Evolutionary conservation across 2,888 invertebrate species (phyloP), one percentile per base, ranked within the genome.

Genomic region (Morpho achilles): DNA sequence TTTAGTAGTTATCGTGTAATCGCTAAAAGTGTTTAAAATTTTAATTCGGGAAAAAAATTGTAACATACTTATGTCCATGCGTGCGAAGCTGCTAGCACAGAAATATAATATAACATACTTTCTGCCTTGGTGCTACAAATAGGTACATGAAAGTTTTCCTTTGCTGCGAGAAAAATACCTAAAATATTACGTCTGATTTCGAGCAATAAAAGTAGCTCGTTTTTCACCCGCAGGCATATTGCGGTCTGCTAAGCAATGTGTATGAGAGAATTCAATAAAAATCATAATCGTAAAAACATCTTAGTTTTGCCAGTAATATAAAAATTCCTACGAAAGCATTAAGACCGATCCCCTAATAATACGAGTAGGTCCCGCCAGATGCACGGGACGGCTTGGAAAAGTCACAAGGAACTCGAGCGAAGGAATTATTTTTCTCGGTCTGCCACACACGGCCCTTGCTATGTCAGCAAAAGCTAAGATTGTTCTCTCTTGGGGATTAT

Each of bases 361-460:
- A 16, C 16, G 16, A 16, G 16, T 16, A 87, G 82, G 87, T 78
- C 80, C 83, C 87, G 89, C 87, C 90, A 89, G 88, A 88, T 90
- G 90, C 85, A 87, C 83, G 84, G 83, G 86, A 89, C 88, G 87
- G 83, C 78, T 79, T 84, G 86, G 87, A 87, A 88, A 89, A 89
- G 86, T 89, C 87, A 86, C 87, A 80, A 85, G 80, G 77, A 82
- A 84, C 81, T 87, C 87, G 82, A 87, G 86, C 89, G 88, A 77
- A 73, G 81, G 82, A 87, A 89, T 90, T 82, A 87, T 87, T 89
- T 89, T 87, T 89, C 87, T 88, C 89, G 89, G 89, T 89, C 89
- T 88, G 76, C 86, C 89, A 84, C 87, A 90, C 89, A 84, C 83
- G 84, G 81, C 87, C 87, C 87, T 82, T 79, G 84, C 87, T 77